Percentiles rank a stretch among this genome's conserved stretches.
These are phyloP conservation scores for Triplophysa dalaica DNA, from an alignment of 2,113 vertebrate genomes.

Conservation along the genomic window DNA sequence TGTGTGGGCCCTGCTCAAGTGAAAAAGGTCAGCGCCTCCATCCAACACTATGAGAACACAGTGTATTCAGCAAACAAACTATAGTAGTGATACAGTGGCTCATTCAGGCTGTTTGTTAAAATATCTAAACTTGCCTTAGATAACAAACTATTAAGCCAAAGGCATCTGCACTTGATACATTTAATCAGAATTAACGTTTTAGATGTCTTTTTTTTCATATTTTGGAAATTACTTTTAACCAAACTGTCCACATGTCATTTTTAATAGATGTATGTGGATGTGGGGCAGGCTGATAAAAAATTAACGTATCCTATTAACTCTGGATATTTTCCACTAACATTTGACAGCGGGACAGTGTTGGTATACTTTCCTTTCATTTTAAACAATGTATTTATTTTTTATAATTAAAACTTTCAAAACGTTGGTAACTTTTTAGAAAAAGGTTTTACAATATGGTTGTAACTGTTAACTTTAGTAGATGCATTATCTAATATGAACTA, in stretches of 20 bases:
- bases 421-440: too few relatives aligned
- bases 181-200: too few relatives aligned
- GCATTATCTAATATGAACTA: too few relatives aligned
- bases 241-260: neutral
- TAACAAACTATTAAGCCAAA: neutral
- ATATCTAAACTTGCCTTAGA: neutral
- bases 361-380: neutral
- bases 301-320: too few relatives aligned
- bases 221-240: neutral
- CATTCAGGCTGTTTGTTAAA: neutral
- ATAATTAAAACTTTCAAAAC: too few relatives aligned
- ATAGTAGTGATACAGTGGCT: neutral
- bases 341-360: neutral
- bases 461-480: too few relatives aligned
- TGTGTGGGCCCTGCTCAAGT: neutral
- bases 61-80: neutral
- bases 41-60: neutral
- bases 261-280: neutral
- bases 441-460: too few relatives aligned
- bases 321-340: too few relatives aligned
- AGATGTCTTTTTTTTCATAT: neutral
- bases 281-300: too few relatives aligned
- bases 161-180: neutral
- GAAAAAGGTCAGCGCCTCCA: conserved; percentile 5
- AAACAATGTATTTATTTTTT: too few relatives aligned